These are phyloP conservation scores for Latrodectus elegans DNA, from an alignment of 2,888 invertebrate species.

Conservation along the genomic window DNA sequence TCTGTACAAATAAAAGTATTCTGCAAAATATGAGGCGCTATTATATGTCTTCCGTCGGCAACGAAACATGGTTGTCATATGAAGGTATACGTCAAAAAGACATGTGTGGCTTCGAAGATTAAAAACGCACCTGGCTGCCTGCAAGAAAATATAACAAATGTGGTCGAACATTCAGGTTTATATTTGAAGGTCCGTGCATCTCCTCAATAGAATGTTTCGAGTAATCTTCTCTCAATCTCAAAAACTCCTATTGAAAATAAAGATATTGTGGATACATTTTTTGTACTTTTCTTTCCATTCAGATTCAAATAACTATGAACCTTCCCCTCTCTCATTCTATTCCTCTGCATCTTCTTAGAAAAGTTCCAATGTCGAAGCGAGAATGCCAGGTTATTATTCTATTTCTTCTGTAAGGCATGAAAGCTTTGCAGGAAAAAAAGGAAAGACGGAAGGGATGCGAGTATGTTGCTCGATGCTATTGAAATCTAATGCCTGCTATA, in stretches of 20 bases:
- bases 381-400: background rate
- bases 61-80: constrained; percentile 16
- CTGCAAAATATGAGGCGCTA: background rate
- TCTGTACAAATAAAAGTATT: constrained; percentile 22
- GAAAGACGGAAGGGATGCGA: background rate
- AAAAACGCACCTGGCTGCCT: constrained; percentile 10
- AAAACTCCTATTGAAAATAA: constrained; percentile 17
- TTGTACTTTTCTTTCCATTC: constrained; percentile 26
- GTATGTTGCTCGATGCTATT: background rate
- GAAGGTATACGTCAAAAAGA: constrained; percentile 9
- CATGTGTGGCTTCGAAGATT: constrained; percentile 43
- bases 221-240: constrained; percentile 48
- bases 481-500: background rate
- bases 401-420: background rate
- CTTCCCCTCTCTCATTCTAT: background rate
- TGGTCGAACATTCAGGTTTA: background rate
- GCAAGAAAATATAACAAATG: background rate
- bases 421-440: background rate
- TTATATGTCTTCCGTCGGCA: constrained; percentile 11
- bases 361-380: constrained; percentile 5
- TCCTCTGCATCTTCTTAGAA: constrained; percentile 9
- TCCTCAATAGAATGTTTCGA: constrained; percentile 32
- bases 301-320: constrained; percentile 50
- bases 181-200: constrained; percentile 29
- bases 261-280: background rate